Evolutionary conservation across 2,797 vertebrate genomes (phyloP).

Genomic region (Toxotes lorentzi): DNA sequence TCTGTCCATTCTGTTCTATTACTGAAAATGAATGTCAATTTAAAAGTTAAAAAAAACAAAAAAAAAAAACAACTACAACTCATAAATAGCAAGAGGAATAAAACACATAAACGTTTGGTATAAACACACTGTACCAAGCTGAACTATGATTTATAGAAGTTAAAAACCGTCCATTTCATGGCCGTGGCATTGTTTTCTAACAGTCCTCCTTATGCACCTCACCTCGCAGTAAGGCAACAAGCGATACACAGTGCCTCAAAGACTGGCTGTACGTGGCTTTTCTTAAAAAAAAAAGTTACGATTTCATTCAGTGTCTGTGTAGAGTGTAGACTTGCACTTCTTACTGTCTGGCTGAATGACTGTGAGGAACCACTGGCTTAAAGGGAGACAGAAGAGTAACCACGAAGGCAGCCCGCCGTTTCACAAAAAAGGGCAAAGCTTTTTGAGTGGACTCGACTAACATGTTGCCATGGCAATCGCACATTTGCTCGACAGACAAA

Average conservation of each 20-base stretch:
- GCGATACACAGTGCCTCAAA: constrained; percentile 31
- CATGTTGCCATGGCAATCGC: constrained; percentile 36
- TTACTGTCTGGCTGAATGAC: constrained; percentile 42
- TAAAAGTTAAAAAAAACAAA: constrained; percentile 35
- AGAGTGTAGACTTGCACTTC: constrained; percentile 46
- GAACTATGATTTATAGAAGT: constrained; percentile 20
- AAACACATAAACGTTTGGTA: constrained; percentile 65
- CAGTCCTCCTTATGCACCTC: constrained; percentile 36
- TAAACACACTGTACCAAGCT: constrained; percentile 47
- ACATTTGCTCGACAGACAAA: constrained; percentile 36
- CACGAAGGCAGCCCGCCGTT: constrained; percentile 26
- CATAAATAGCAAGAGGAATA: constrained; percentile 87
- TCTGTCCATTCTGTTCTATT: neutral
- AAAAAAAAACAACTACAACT: constrained; percentile 68
- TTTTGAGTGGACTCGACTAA: constrained; percentile 2
- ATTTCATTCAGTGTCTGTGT: constrained; percentile 57
- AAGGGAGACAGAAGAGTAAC: constrained; percentile 52
- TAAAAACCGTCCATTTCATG: constrained; percentile 25
- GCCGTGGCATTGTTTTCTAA: constrained; percentile 33
- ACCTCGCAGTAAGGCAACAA: constrained; percentile 59
- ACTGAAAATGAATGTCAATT: constrained; percentile 3
- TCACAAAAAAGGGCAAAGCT: neutral
- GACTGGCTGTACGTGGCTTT: constrained; percentile 48
- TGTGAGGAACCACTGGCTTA: constrained; percentile 62
- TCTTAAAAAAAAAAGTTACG: constrained; percentile 5